Evolutionary conservation across 2,113 vertebrate genomes (phyloP).

Genomic region (Microtus montanus): DNA sequence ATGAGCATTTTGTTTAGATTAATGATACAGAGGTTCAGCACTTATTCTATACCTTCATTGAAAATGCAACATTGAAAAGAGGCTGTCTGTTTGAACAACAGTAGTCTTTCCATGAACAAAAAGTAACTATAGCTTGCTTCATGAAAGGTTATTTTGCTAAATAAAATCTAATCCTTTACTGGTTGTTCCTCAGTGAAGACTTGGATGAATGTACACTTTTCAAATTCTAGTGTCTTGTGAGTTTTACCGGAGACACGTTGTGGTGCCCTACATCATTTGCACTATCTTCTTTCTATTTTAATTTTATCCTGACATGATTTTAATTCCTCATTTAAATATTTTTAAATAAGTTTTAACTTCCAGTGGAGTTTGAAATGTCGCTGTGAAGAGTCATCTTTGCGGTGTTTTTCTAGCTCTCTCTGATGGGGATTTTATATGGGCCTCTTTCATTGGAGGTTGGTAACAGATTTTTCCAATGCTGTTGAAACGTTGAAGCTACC

Average conservation of each 20-base stretch:
- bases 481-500: background rate
- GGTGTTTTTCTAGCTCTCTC: background rate
- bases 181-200: background rate
- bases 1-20: constrained; percentile 60
- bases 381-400: background rate
- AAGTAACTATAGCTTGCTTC: constrained; percentile 4
- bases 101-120: constrained; percentile 20
- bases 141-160: constrained; percentile 36
- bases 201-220: background rate
- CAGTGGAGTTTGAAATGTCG: background rate
- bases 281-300: constrained; percentile 1
- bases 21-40: constrained; percentile 15
- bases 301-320: constrained; percentile 19
- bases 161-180: constrained; percentile 16
- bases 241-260: background rate
- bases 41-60: background rate
- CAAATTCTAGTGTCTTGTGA: background rate
- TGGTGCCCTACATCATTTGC: background rate
- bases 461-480: background rate
- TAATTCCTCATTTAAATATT: background rate
- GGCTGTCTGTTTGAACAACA: background rate
- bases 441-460: background rate
- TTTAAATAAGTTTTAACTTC: constrained; percentile 25
- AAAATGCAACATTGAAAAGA: constrained; percentile 42
- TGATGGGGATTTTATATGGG: background rate